Evolutionary conservation across 2,797 vertebrate genomes (phyloP).

Genomic region (Emys orbicularis): DNA sequence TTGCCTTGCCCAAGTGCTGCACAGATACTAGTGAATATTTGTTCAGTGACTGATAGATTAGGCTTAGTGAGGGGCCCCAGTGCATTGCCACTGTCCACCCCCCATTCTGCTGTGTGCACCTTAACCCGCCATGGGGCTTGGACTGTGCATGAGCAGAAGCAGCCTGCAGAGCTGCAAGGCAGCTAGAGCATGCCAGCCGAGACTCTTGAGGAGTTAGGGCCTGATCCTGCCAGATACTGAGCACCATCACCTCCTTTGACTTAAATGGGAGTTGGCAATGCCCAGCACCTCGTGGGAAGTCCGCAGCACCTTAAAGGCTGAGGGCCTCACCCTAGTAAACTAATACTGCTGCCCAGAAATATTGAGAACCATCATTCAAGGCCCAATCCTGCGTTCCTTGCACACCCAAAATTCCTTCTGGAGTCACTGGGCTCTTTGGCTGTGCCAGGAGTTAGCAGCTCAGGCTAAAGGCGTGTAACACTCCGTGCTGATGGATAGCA

Average conservation of each 20-base stretch:
- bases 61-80: not conserved
- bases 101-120: not conserved
- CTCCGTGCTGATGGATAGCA: accelerated
- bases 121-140: not conserved
- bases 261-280: not conserved
- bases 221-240: not conserved
- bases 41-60: not conserved
- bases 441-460: not conserved
- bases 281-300: not conserved
- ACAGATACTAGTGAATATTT: not conserved
- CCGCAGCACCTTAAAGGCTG: not conserved
- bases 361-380: not conserved
- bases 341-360: not conserved
- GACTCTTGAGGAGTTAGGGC: not conserved
- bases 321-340: not conserved
- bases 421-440: not conserved
- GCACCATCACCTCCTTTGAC: not conserved
- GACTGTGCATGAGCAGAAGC: not conserved
- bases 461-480: no score
- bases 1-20: not conserved
- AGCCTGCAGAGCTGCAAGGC: not conserved
- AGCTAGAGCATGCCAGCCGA: not conserved
- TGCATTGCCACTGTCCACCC: not conserved
- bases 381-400: not conserved
- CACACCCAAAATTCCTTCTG: not conserved